Evolutionary conservation across 2,888 invertebrate genomes (phyloP), one percentile per base, ranked within the genome.

Genomic region (Calephelis perditalis): DNA sequence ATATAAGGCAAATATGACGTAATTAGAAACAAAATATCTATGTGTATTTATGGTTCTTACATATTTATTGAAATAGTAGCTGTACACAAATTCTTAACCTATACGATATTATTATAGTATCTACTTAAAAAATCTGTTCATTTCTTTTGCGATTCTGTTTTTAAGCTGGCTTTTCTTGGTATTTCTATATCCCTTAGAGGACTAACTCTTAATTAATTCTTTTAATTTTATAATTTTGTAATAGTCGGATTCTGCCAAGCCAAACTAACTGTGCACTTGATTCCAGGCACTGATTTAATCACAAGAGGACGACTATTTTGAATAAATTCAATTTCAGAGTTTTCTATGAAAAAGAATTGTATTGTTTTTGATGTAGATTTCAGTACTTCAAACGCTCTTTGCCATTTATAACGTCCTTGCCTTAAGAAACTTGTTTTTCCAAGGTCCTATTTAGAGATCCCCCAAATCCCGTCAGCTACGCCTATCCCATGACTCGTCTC

Each of bases 401-500:
- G n/a, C 46, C 46, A 12, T 46, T n/a, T n/a, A 12, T 12, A n/a
- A 46, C 12, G n/a, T 46, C 46, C n/a, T n/a, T 11, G 3, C 46
- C n/a, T n/a, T 46, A 46, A 46, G 46, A 3, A n/a, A 46, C 12
- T n/a, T 46, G 46, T 12, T 46, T 46, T 11, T 46, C 46, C 6
- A 46, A 6, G 3, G 46, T 46, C 12, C 46, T 11, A n/a, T 46
- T 46, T n/a, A 46, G n/a, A 46, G 46, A 11, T 6, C 46, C 46
- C 3, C 46, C 46, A n/a, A 46, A n/a, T 46, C n/a, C 46, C 56
- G 43, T 56, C 56, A 36, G 56, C 56, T 44, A 56, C 56, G 12
- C 56, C 56, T 44, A 43, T 56, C 15, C 44, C 56, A 15, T 56
- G 44, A 12, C 56, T 43, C 43, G 43, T 36, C 15, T 56, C 56